Conservation (phyloP, 2,888 invertebrate genomes). For the Gisinianus flammeolus region DNA sequence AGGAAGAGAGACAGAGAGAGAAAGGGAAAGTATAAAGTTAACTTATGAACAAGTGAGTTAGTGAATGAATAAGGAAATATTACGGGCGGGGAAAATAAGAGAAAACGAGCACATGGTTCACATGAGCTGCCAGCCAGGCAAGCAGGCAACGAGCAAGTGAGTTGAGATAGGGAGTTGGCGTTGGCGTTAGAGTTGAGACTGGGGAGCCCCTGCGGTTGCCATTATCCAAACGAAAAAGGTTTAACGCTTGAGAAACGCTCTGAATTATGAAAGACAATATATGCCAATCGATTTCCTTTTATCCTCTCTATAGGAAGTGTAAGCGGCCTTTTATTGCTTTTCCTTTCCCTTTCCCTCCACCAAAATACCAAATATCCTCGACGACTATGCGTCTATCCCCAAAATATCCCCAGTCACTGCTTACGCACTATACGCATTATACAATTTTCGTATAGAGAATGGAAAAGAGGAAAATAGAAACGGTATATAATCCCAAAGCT, state of each 20-base stretch:
- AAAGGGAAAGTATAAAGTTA: background rate
- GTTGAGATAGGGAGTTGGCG: no score
- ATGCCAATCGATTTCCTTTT: conserved; percentile 17
- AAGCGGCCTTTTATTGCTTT: background rate
- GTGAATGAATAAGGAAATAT: no score
- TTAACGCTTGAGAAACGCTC: conserved; percentile 14
- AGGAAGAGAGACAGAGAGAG: background rate
- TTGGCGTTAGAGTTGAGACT: background rate
- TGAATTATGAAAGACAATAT: conserved; percentile 40
- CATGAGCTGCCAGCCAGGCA: no score
- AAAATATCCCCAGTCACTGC: background rate
- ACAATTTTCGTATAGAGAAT: background rate
- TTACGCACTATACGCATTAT: background rate
- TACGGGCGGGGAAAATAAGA: no score
- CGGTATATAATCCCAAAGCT: no score
- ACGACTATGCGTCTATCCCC: no score
- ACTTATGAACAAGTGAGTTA: no score
- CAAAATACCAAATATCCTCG: background rate
- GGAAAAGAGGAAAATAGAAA: background rate
- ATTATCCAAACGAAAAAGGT: background rate
- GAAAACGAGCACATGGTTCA: no score
- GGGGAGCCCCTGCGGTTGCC: background rate
- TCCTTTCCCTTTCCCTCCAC: background rate
- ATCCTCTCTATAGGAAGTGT: background rate
- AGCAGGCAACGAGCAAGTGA: no score